These are phyloP conservation scores for Gymnocephalus cernua DNA, from an alignment of 2,113 vertebrate genomes.

Conservation along the genomic window DNA sequence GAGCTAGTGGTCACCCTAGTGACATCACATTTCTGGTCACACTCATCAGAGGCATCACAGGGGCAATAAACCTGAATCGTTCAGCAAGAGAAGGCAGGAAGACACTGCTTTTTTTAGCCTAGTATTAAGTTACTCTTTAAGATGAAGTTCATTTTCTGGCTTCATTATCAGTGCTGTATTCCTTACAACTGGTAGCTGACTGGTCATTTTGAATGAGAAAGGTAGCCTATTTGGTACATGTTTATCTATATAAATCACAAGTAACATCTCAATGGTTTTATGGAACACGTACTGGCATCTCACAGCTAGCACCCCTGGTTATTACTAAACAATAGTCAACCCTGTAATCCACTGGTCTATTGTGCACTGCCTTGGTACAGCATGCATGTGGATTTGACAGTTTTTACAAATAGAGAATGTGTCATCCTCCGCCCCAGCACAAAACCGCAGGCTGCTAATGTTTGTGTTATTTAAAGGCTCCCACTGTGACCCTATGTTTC, in stretches of 20 bases:
- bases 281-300: neutral
- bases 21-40: neutral
- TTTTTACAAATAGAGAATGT: constrained; percentile 44
- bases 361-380: neutral
- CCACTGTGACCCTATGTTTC: constrained; percentile 42
- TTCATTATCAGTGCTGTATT: neutral
- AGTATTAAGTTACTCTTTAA: neutral
- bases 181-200: neutral
- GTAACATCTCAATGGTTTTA: neutral
- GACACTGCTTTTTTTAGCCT: neutral
- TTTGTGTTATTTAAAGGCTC: constrained; percentile 54
- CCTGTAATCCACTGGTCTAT: neutral
- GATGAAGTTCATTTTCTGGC: neutral
- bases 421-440: constrained; percentile 24
- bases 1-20: too few relatives aligned
- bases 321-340: neutral
- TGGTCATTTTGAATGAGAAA: neutral
- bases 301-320: neutral
- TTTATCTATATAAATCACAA: neutral
- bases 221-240: neutral
- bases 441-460: constrained; percentile 22
- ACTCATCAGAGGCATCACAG: too few relatives aligned
- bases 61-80: too few relatives aligned
- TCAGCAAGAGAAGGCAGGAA: too few relatives aligned
- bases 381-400: constrained; percentile 5